phyloP scores from a whole-genome alignment of 2,113 vertebrate genomes.

The Indicator indicator region DNA sequence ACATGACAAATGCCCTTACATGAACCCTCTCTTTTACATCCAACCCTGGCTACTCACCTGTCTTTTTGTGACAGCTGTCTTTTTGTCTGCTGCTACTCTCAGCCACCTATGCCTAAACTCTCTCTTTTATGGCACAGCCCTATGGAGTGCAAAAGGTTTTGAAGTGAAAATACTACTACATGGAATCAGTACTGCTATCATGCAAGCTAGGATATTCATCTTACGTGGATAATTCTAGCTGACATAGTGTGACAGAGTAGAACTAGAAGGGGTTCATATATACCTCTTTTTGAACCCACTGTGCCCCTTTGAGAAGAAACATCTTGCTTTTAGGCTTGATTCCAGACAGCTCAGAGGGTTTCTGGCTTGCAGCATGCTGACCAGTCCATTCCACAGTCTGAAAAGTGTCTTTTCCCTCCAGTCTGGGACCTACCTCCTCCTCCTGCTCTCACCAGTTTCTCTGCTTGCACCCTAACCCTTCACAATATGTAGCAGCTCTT shows the following conservation, averaged over 20 bases:
- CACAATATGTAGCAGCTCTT: not conserved
- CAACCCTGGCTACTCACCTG: not conserved
- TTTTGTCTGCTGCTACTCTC: not conserved
- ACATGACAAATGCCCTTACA: not conserved
- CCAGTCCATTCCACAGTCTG: not conserved
- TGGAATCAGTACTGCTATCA: not conserved
- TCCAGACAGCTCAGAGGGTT: not conserved
- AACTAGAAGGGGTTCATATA: not conserved
- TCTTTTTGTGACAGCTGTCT: not conserved
- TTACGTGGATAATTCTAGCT: not conserved
- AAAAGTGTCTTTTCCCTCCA: not conserved
- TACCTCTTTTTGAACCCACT: not conserved
- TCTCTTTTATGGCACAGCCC: not conserved
- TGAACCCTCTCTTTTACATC: not conserved
- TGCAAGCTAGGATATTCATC: not conserved
- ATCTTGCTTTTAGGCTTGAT: not conserved
- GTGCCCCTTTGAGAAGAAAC: not conserved
- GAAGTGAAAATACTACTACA: not conserved
- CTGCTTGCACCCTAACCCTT: not conserved
- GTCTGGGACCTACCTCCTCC: not conserved
- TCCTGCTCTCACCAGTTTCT: not conserved
- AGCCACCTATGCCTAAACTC: not conserved
- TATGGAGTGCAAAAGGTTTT: not conserved
- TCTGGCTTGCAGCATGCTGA: not conserved
- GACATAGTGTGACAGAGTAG: not conserved